Base-by-base conservation (phyloP, 1,140 invertebrate genomes). In the Trichonephila clavata region DNA sequence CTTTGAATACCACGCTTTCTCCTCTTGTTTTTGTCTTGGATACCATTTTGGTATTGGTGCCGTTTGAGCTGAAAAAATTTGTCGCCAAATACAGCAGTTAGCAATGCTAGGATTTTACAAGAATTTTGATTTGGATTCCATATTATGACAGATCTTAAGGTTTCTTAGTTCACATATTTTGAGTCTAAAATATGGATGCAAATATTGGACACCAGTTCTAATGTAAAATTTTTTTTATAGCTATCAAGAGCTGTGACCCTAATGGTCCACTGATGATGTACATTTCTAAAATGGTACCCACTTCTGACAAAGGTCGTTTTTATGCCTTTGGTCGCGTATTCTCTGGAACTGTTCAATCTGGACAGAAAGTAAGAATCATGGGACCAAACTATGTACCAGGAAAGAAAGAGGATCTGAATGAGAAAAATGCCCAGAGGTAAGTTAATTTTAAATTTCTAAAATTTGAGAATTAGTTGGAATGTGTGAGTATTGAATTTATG, bases 251-350 rank as follows among this genome's bases (percentile, higher is more conserved):
- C 95, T 99, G 99, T 96, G 98, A 99, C 96, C 97, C 99, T 13
- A 98, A 99, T 95, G 99, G 97, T 94, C 99, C 99, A 32, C 97
- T 99, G 50, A 99, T 99, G 99, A 99, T 99, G 99, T 99, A 99
- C 97, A 97, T 99, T 94, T 99, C 99, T 39, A 99, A 99, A 96
- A 99, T 99, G 99, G 99, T 99, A 96, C 99, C 99, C 92, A 99
- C 99, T 8, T 98, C 98, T 68, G 99, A 99, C 96, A 99, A 99
- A 96, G 99, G 99, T 94, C 97, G 99, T 96, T 99, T 99, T 97
- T 99, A 99, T 96, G 99, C 99, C 91, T 99, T 99, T 96, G 99
- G 99, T 94, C 99, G 99, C 97, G 99, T 99, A 13, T 99, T 99
- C 97, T 98, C 99, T 95, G 99, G 99, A 95, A 99, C 98, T 96